Base-by-base conservation (phyloP, 2,797 vertebrate species). In the Yasuhikotakia modesta region DNA sequence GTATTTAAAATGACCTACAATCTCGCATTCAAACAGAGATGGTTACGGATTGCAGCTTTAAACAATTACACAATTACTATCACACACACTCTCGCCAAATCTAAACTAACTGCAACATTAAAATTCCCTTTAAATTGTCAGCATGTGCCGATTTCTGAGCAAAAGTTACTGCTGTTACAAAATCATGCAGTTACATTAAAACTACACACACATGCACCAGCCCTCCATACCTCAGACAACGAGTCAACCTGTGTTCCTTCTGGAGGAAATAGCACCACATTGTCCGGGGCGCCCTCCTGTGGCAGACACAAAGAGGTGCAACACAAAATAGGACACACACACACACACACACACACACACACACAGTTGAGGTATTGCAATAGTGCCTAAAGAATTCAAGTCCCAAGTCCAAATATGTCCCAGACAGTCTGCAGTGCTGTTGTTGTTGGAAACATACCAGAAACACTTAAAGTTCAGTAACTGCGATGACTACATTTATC, bases 251-350 rank as follows among this genome's bases (percentile, higher is more conserved):
- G 76, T 73, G 72, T 87, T 87, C 87, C 89, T 78, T 90, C 79
- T 30, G 90, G 87, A 80, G 91, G 92, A 87, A 92, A 90, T 32
- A 92, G 87, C 86, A 91, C 87, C 87, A 92, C 87, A 61, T 88
- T 91, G 78, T 91, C 90, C 73, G 87, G 66, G 80, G 88, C 70
- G 84, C 88, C 90, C 88, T 92, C 93, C 91, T 93, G 92, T 92
- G 92, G 90, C 91, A 91, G 89, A 39, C 89, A 92, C 39, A 63
- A 64, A 87, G 80, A 89, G 81, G 61, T 70, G 81, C 43, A 63
- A 80, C 30, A 71, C 45, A 39, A 30, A 35, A 17, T 55, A 35
- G 22, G n/a, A 73, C 39, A 19, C n/a, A n/a, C n/a, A n/a, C n/a
- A n/a, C n/a, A n/a, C n/a, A n/a, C n/a, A n/a, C n/a, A n/a, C n/a